Percentiles rank a stretch among this genome's conserved stretches.
Conservation (phyloP, 2,888 invertebrate species). For the Fissipunctia ypsillon region DNA sequence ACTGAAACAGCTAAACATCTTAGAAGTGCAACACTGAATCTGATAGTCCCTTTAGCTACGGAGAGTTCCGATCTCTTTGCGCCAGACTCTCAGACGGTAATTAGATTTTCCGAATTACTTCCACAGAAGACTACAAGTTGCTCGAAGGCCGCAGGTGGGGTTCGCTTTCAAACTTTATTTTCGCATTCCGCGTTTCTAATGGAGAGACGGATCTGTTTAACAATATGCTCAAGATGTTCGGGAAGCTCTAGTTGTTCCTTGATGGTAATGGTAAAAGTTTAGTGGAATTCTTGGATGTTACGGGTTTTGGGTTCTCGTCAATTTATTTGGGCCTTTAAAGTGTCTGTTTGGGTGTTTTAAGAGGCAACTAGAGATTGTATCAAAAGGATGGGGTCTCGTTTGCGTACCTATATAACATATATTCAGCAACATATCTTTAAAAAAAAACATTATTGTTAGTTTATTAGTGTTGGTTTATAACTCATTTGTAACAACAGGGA, state of each 20-base stretch:
- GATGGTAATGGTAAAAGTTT: conserved; percentile 37
- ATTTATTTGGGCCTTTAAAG: neutral
- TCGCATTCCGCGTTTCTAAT: conserved; percentile 49
- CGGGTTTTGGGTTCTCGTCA: neutral
- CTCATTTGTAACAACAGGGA: no score
- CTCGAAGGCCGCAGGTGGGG: conserved; percentile 67
- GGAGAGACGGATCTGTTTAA: conserved; percentile 42
- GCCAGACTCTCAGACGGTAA: conserved; percentile 69
- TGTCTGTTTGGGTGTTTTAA: neutral
- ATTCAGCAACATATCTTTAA: neutral
- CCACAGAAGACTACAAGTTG: conserved; percentile 71
- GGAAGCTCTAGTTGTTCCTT: neutral
- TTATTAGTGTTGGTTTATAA: no score
- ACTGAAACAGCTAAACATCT: conserved; percentile 29
- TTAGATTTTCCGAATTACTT: conserved; percentile 75
- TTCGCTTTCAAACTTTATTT: conserved; percentile 64
- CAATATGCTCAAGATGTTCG: conserved; percentile 53
- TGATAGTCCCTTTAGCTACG: conserved; percentile 26
- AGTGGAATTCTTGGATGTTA: conserved; percentile 19
- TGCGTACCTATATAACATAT: neutral
- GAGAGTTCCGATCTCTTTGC: conserved; percentile 42
- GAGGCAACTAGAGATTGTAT: neutral
- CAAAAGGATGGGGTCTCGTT: neutral
- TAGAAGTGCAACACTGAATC: conserved; percentile 28
- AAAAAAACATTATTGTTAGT: no score